Base-by-base conservation (phyloP, 1,140 invertebrate species). In the Dinoponera quadriceps region DNA sequence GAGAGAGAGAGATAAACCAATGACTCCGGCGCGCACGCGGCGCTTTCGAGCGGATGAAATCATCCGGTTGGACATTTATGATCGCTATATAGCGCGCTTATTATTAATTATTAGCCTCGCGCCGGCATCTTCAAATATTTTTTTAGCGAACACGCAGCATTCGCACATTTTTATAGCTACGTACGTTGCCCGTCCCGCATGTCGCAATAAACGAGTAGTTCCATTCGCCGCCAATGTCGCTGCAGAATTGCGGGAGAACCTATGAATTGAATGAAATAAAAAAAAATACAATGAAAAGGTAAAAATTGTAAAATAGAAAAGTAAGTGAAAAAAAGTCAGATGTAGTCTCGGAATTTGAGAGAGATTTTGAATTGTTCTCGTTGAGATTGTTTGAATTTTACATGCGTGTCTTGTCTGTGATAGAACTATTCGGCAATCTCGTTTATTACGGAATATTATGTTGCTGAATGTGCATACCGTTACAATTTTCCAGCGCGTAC, bases 61-160 rank as follows among this genome's bases (percentile, higher is more conserved):
- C 51, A 59, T 80, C 75, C 65, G 69, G 49, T 57, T 20, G 78
- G 71, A 82, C 78, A 18, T 82, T 74, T 72, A 82, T 54, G 59
- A 74, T 62, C 44, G 69, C 16, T 22, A 29, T 48, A 72, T 2
- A 71, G 14, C 18, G 14, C 57, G 78, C 22, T 11, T 54, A 25
- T 82, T 82, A 74, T 74, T 74, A 74, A 82, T 82, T 78, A 78
- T 78, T 69, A n/a, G 33, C 33, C 22, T 55, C 51, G 51, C 51
- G 33, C 51, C 33, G n/a, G 20, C 16, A n/a, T 51, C 22, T n/a
- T 25, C 25, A 13, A 63, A 73, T 83, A 71, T 62, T 65, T 62
- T 65, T 72, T 22, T 29, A 51, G 27, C 66, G 22, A 57, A 20
- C n/a, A 20, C n/a, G 3, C 44, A 55, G 44, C 49, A 33, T 57